These are phyloP conservation scores for Coleophora deauratella DNA, from an alignment of 2,888 invertebrate species.

Conservation along the genomic window DNA sequence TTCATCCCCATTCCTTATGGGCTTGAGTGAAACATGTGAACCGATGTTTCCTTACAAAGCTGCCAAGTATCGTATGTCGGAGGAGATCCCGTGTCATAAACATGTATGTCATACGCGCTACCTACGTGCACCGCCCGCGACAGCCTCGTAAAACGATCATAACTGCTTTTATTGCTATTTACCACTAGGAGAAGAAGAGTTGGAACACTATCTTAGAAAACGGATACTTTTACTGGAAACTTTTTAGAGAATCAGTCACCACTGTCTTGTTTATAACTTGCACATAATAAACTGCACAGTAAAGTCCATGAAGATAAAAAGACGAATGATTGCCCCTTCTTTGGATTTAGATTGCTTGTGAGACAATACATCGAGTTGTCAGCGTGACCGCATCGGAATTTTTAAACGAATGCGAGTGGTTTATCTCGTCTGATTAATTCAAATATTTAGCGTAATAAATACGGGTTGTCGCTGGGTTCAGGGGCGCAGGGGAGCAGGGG, in stretches of 20 bases:
- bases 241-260: conserved; percentile 20
- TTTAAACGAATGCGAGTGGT: conserved; percentile 63
- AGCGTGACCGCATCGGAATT: conserved; percentile 68
- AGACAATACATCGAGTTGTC: conserved; percentile 72
- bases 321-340: conserved; percentile 38
- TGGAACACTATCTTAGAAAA: conserved; percentile 25
- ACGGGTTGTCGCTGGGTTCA: conserved; percentile 32
- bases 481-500: conserved; percentile 27
- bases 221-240: conserved; percentile 23
- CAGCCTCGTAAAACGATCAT: conserved; percentile 52
- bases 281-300: conserved; percentile 18
- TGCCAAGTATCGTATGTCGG: conserved; percentile 63
- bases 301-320: conserved; percentile 28
- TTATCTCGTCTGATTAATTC: conserved; percentile 73
- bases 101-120: conserved; percentile 52
- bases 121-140: conserved; percentile 44
- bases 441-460: conserved; percentile 73
- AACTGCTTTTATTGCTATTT: conserved; percentile 35
- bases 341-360: conserved; percentile 50
- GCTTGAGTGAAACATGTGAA: conserved; percentile 49
- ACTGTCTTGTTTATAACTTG: conserved; percentile 2
- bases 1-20: conserved; percentile 49
- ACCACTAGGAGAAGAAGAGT: no score
- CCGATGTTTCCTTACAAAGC: conserved; percentile 45
- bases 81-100: conserved; percentile 51